phyloP scores from a whole-genome alignment of 2,797 vertebrate species.

The Ataeniobius toweri region DNA sequence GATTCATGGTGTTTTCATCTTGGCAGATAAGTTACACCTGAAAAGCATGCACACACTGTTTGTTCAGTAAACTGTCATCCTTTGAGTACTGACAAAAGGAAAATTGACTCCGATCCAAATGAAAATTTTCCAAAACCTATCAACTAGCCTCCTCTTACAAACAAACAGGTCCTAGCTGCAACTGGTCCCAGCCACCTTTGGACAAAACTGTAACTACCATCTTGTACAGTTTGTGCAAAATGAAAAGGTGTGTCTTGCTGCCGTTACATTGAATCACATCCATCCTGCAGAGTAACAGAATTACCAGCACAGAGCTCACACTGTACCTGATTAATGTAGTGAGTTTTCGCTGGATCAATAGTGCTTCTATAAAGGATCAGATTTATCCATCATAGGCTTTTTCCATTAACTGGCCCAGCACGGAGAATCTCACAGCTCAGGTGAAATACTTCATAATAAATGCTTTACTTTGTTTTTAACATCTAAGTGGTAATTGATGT shows the following conservation, averaged over 20 bases:
- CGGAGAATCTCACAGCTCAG: slow-evolving; percentile 31
- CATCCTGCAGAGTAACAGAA: slow-evolving; percentile 46
- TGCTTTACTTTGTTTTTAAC: slow-evolving; percentile 9
- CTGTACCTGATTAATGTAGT: slow-evolving; percentile 71
- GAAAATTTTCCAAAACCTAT: neutral
- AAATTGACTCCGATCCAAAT: neutral
- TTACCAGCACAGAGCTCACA: slow-evolving; percentile 56
- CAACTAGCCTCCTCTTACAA: neutral
- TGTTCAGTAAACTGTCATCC: neutral
- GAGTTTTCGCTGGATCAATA: slow-evolving; percentile 77
- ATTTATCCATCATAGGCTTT: slow-evolving; percentile 72
- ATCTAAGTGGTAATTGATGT: slow-evolving; percentile 26
- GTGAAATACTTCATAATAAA: slow-evolving; percentile 17
- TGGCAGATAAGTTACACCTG: neutral
- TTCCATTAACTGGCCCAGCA: slow-evolving; percentile 58
- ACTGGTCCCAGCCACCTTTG: slow-evolving; percentile 8
- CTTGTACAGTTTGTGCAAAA: slow-evolving; percentile 32
- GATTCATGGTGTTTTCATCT: neutral
- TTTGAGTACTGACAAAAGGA: neutral
- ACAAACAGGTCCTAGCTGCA: neutral
- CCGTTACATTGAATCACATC: slow-evolving; percentile 34
- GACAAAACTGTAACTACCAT: slow-evolving; percentile 45
- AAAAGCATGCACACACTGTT: neutral
- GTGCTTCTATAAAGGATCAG: slow-evolving; percentile 73
- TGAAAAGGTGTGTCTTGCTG: slow-evolving; percentile 33